Evolutionary conservation across 2,888 invertebrate species (phyloP), one percentile per base, ranked within the genome.

Genomic region (Drosophila nigricruria): DNA sequence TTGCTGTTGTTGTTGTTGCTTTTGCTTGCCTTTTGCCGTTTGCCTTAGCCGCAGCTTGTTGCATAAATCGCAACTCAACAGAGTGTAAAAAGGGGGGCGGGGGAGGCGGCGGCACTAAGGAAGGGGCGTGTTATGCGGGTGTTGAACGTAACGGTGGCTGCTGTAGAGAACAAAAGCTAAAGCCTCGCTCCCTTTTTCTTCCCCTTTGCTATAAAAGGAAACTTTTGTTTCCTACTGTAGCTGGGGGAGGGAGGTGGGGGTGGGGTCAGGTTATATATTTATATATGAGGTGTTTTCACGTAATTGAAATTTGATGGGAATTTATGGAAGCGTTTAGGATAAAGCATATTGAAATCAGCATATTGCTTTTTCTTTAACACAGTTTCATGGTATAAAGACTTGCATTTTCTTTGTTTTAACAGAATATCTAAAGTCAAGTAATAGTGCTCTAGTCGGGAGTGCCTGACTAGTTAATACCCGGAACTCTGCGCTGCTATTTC

Each of bases 31-130:
- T 25, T 45, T 58, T 58, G 58, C 45, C 25, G 34, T 56, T 42
- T 49, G 30, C 47, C 47, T 30, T 23, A 49, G 42, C 56, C 34
- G 43, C 58, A 36, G 87, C 82, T 71, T 84, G 88, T 83, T 83
- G 83, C 83, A 83, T 83, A 83, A 89, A 86, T 47, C 56, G 68
- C 38, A 63, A 65, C 62, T 72, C 78, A 89, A 69, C 89, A 76
- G 82, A 83, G 86, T 83, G 88, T 89, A 75, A 83, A 89, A 60
- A 10, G 27, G 18, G 2, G 2, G 9, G 1, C 0, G 5, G 6
- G 0, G 14, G 14, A 18, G 27, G 14, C 9, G 20, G 36, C 18
- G 9, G 18, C 27, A 27, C 3, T 18, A 14, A 9, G n/a, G 20
- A 3, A 5, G 47, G 5, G 38, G 36, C 14, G 57, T 5, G 40